A percentile compares a stretch with the other conserved stretches of the same genome.
Conservation (phyloP, 2,888 invertebrate genomes). For the Schizotus pectinicornis region DNA sequence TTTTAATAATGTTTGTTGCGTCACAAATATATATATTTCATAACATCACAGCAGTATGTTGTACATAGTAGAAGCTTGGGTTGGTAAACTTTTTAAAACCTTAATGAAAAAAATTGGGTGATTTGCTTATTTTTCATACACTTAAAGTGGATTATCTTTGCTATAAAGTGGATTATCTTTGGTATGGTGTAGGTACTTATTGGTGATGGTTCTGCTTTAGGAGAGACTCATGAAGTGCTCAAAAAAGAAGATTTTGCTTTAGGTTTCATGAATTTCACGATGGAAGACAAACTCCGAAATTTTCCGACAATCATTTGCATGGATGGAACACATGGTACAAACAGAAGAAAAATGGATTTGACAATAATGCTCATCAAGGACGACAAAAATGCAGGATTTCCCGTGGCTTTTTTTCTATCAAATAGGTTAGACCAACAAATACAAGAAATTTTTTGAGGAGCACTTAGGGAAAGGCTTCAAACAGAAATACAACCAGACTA, state of each 20-base stretch:
- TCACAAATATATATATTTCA: too few relatives aligned
- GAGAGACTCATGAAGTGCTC: conserved; percentile 24
- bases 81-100: too few relatives aligned
- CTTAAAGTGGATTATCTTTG: too few relatives aligned
- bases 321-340: conserved; percentile 32
- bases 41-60: too few relatives aligned
- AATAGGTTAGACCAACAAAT: conserved; percentile 31
- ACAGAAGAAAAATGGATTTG: conserved; percentile 27
- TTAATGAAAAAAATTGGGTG: too few relatives aligned
- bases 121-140: too few relatives aligned
- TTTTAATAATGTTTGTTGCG: too few relatives aligned
- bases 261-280: conserved; percentile 30
- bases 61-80: too few relatives aligned
- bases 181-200: too few relatives aligned
- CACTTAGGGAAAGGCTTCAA: conserved; percentile 24
- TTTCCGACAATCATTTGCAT: conserved; percentile 27
- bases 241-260: conserved; percentile 31
- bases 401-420: conserved; percentile 29
- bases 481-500: conserved; percentile 25
- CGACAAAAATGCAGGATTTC: conserved; percentile 30
- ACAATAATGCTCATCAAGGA: conserved; percentile 29
- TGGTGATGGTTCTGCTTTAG: too few relatives aligned
- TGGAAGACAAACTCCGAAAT: conserved; percentile 26
- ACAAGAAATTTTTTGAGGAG: conserved; percentile 34
- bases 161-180: too few relatives aligned